These are phyloP conservation scores for Bimastos eiseni DNA, from an alignment of 2,888 invertebrate genomes.

Conservation along the genomic window DNA sequence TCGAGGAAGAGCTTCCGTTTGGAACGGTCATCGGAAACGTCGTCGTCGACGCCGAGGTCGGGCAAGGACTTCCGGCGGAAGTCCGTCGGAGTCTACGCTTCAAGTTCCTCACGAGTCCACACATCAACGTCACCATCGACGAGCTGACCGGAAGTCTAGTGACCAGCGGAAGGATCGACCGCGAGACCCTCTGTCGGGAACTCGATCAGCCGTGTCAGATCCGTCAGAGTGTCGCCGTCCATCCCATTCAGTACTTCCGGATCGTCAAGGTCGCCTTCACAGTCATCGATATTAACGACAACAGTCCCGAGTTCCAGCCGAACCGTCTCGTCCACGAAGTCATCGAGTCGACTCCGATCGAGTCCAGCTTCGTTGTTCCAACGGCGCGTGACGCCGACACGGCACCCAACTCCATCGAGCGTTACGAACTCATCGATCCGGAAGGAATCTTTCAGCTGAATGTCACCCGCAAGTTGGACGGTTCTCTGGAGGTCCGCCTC, in stretches of 20 bases:
- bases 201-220: conserved; percentile 36
- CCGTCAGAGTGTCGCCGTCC: conserved; percentile 43
- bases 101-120: conserved; percentile 38
- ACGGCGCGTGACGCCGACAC: conserved; percentile 37
- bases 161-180: conserved; percentile 42
- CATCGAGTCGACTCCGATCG: conserved; percentile 31
- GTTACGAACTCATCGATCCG: conserved; percentile 37
- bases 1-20: conserved; percentile 39
- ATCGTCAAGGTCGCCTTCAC: conserved; percentile 43
- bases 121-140: conserved; percentile 38
- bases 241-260: conserved; percentile 39
- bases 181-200: conserved; percentile 39
- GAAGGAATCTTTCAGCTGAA: conserved; percentile 22
- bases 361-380: conserved; percentile 26
- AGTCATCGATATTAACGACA: conserved; percentile 46
- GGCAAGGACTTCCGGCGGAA: neutral
- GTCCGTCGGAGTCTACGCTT: conserved; percentile 37
- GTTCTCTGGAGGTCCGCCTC: conserved; percentile 58
- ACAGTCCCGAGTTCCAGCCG: conserved; percentile 42
- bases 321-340: conserved; percentile 27
- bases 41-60: conserved; percentile 32
- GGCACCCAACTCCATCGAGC: conserved; percentile 29
- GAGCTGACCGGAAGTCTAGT: conserved; percentile 39
- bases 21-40: conserved; percentile 42
- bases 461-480: conserved; percentile 38